These are phyloP conservation scores for Esperia sulphurella DNA, from an alignment of 2,888 invertebrate genomes.

Conservation along the genomic window DNA sequence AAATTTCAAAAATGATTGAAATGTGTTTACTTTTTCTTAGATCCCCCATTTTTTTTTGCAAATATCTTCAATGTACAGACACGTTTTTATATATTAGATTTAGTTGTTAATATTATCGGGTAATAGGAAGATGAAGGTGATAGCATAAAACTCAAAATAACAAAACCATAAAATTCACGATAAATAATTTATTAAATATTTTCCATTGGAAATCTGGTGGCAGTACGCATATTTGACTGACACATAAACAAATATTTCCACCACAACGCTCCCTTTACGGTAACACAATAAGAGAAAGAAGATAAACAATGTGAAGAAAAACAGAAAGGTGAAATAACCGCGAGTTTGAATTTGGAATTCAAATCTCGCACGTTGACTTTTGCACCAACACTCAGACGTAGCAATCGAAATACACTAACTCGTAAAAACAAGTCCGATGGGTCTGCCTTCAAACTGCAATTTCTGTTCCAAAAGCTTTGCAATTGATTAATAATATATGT, in stretches of 20 bases:
- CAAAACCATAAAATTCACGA: constrained; percentile 10
- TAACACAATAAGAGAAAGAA: constrained; percentile 68
- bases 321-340: constrained; percentile 67
- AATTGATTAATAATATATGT: too few relatives aligned
- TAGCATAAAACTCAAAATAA: too few relatives aligned
- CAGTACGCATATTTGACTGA: constrained; percentile 15
- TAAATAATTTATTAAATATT: neutral
- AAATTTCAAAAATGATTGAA: too few relatives aligned
- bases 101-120: too few relatives aligned
- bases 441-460: too few relatives aligned
- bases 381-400: constrained; percentile 16
- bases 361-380: constrained; percentile 72
- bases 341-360: constrained; percentile 74
- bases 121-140: too few relatives aligned
- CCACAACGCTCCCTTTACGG: constrained; percentile 32
- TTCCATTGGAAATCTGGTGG: neutral
- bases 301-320: constrained; percentile 73
- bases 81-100: too few relatives aligned
- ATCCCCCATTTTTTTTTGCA: too few relatives aligned
- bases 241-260: constrained; percentile 49
- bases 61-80: too few relatives aligned
- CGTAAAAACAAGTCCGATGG: neutral
- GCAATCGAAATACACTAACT: constrained; percentile 2
- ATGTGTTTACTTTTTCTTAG: too few relatives aligned
- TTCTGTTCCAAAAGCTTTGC: too few relatives aligned